Conservation (phyloP, 35 echinoderm and acorn worm genomes). For the Lytechinus variegatus region DNA sequence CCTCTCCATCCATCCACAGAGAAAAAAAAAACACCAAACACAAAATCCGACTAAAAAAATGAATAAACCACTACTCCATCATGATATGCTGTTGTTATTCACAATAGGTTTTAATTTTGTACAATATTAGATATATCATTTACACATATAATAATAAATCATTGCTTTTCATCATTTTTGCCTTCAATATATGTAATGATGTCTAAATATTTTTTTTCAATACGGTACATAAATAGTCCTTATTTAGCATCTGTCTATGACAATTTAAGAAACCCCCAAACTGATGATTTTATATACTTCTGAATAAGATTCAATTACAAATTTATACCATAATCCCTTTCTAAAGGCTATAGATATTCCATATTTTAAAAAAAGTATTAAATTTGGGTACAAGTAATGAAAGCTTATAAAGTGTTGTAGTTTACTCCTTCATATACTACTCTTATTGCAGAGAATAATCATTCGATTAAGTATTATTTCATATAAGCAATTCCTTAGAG, state of each 20-base stretch:
- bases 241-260: neutral
- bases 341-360: neutral
- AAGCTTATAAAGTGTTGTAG: neutral
- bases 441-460: too few species aligned
- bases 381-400: neutral
- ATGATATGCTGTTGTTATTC: constrained; percentile 29
- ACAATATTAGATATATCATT: constrained; percentile 54
- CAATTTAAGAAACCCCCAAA: neutral
- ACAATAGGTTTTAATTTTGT: constrained; percentile 53
- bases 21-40: too few species aligned
- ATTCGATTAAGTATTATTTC: too few species aligned
- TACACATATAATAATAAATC: constrained; percentile 42
- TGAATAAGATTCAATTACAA: neutral
- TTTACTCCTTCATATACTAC: neutral
- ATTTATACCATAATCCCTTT: neutral
- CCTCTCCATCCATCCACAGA: too few species aligned
- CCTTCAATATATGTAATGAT: constrained; percentile 18
- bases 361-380: neutral
- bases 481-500: too few species aligned
- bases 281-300: neutral
- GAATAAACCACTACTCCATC: neutral
- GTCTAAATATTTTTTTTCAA: neutral
- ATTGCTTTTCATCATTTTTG: constrained; percentile 13
- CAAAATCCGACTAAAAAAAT: neutral
- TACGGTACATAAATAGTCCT: neutral